Evolutionary conservation across 2,888 invertebrate genomes (phyloP).

Genomic region (Bembecia ichneumoniformis): DNA sequence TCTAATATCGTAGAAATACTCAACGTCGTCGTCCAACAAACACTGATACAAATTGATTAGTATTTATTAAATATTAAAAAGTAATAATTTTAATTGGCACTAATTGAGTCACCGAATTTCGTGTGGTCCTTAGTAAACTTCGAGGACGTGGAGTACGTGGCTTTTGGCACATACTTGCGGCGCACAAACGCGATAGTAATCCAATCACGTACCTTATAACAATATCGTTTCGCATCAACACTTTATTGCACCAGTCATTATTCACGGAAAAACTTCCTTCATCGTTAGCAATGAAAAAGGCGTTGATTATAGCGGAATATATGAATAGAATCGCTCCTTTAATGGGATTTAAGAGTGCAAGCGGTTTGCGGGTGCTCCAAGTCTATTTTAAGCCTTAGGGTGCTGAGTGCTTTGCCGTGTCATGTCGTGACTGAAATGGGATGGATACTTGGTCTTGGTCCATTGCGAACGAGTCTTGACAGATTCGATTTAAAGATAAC

Average conservation of each 20-base stretch:
- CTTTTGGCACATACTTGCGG: not conserved
- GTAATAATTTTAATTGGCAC: too few species aligned
- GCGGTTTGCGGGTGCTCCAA: slow-evolving; percentile 34
- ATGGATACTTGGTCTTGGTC: not conserved
- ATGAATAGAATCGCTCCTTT: slow-evolving; percentile 38
- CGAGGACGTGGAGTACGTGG: not conserved
- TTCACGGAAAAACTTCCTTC: slow-evolving; percentile 19
- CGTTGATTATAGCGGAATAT: slow-evolving; percentile 24
- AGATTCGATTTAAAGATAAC: not conserved
- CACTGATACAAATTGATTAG: too few species aligned
- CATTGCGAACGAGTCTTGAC: not conserved
- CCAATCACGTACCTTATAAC: slow-evolving; percentile 22
- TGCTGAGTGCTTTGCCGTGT: slow-evolving; percentile 58
- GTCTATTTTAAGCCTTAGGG: slow-evolving; percentile 43
- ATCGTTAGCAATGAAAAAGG: slow-evolving; percentile 13
- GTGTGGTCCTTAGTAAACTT: too few species aligned
- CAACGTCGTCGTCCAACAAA: too few species aligned
- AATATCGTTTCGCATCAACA: slow-evolving; percentile 17
- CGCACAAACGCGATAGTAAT: slow-evolving; percentile 12
- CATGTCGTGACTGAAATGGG: slow-evolving; percentile 14
- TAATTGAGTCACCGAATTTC: too few species aligned
- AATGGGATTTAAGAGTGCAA: slow-evolving; percentile 52
- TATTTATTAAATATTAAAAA: too few species aligned
- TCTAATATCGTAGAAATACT: too few species aligned
- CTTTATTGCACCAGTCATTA: slow-evolving; percentile 14